phyloP scores from a whole-genome alignment of 2,113 vertebrate species.

The Penelope pileata region DNA sequence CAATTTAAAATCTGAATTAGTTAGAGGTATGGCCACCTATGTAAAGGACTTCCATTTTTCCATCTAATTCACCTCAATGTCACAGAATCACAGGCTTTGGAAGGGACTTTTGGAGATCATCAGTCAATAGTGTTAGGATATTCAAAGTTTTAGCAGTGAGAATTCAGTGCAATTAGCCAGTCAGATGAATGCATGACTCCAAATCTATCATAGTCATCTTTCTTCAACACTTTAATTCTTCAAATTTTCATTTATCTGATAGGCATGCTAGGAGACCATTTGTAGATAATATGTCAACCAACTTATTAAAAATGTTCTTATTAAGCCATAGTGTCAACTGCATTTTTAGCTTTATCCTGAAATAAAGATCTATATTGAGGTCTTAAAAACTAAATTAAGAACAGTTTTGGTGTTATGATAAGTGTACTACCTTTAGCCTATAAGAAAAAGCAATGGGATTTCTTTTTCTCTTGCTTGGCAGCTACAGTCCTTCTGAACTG shows the following conservation, averaged over 20 bases:
- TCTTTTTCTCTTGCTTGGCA: not conserved
- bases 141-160: not conserved
- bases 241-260: not conserved
- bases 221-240: not conserved
- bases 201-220: not conserved
- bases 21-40: not conserved
- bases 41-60: not conserved
- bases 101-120: too few relatives aligned
- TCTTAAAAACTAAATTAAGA: not conserved
- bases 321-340: not conserved
- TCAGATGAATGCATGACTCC: not conserved
- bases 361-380: not conserved
- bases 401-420: accelerated
- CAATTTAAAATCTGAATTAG: not conserved
- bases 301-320: not conserved
- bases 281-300: accelerated
- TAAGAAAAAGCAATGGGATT: not conserved
- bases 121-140: not conserved
- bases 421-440: not conserved
- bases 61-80: not conserved
- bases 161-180: not conserved
- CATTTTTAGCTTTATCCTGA: not conserved
- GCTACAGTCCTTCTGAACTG: not conserved
- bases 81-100: too few relatives aligned
- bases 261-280: not conserved